Percentiles rank a stretch among this genome's conserved stretches.
These are phyloP conservation scores for Kuschelorhynchus macadamiae DNA, from an alignment of 2,888 invertebrate species.

Conservation along the genomic window DNA sequence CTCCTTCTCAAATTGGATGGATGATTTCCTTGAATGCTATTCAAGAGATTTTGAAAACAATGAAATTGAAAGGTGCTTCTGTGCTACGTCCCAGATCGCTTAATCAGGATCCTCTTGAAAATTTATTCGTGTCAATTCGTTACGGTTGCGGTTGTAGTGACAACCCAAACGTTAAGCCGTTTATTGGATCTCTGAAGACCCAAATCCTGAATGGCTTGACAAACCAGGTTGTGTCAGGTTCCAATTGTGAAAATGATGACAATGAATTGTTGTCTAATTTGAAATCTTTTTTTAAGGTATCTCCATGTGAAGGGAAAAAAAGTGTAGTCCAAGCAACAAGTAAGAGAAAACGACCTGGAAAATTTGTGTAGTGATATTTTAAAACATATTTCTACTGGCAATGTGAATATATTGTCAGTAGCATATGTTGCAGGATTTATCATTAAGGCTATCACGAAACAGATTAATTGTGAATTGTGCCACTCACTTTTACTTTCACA, in stretches of 20 bases:
- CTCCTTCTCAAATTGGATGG: conserved; percentile 49
- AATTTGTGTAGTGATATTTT: neutral
- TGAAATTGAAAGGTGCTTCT: conserved; percentile 6
- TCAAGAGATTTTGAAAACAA: conserved; percentile 23
- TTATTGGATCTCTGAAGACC: conserved; percentile 35
- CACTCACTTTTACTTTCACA: neutral
- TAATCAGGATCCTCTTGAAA: conserved; percentile 34
- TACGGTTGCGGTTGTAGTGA: conserved; percentile 37
- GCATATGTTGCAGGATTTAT: conserved; percentile 40
- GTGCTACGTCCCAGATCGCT: conserved; percentile 21
- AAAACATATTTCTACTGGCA: conserved; percentile 2
- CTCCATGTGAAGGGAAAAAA: neutral
- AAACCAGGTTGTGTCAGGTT: neutral
- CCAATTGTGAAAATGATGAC: conserved; percentile 36
- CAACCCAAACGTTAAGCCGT: conserved; percentile 27
- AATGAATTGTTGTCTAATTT: conserved; percentile 14
- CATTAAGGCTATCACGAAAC: conserved; percentile 3
- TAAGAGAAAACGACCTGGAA: neutral
- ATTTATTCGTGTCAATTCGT: conserved; percentile 33
- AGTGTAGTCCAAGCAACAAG: too few relatives aligned
- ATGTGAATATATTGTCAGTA: conserved; percentile 24
- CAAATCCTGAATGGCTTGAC: conserved; percentile 40
- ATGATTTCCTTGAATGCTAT: conserved; percentile 32
- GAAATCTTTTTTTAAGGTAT: neutral
- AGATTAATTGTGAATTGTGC: conserved; percentile 3